A percentile compares a stretch with the other conserved stretches of the same genome.
Conservation (phyloP, 2,797 vertebrate genomes). For the Scarus forsteni region DNA sequence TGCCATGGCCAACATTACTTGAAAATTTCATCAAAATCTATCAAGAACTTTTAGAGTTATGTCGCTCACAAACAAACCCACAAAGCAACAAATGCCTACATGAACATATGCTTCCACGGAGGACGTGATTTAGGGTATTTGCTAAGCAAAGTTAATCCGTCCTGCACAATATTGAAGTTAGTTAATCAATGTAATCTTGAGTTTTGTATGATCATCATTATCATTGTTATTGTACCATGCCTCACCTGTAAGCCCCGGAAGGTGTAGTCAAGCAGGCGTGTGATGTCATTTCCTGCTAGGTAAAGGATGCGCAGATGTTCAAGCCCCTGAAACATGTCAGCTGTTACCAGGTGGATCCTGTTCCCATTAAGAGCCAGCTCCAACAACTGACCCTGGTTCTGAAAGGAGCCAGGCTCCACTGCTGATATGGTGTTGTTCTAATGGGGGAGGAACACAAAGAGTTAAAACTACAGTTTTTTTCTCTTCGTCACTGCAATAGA, state of each 20-base stretch:
- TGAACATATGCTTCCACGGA: too few relatives aligned
- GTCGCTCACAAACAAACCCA: too few relatives aligned
- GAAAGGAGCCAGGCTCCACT: conserved; percentile 88
- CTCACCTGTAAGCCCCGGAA: conserved; percentile 90
- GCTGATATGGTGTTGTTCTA: conserved; percentile 90
- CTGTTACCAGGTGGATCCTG: conserved; percentile 85
- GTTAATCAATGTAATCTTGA: not conserved
- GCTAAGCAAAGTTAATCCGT: not conserved
- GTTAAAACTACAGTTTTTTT: not conserved
- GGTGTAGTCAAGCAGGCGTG: conserved; percentile 87
- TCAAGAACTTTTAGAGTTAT: too few relatives aligned
- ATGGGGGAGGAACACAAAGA: conserved; percentile 6
- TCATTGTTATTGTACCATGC: not conserved
- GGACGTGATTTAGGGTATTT: too few relatives aligned
- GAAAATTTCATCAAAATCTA: too few relatives aligned
- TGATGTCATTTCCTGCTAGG: conserved; percentile 91
- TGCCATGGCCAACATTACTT: too few relatives aligned
- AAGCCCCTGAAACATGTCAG: conserved; percentile 88
- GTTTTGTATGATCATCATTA: not conserved
- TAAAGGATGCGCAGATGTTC: conserved; percentile 92
- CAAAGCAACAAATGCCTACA: too few relatives aligned
- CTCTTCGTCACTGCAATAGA: not conserved
- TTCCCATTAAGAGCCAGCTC: conserved; percentile 92
- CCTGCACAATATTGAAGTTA: not conserved
- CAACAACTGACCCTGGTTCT: conserved; percentile 84